A percentile compares a stretch with the other conserved stretches of the same genome.
phyloP scores from a whole-genome alignment of 1,140 invertebrate genomes.

The Proales similis region DNA sequence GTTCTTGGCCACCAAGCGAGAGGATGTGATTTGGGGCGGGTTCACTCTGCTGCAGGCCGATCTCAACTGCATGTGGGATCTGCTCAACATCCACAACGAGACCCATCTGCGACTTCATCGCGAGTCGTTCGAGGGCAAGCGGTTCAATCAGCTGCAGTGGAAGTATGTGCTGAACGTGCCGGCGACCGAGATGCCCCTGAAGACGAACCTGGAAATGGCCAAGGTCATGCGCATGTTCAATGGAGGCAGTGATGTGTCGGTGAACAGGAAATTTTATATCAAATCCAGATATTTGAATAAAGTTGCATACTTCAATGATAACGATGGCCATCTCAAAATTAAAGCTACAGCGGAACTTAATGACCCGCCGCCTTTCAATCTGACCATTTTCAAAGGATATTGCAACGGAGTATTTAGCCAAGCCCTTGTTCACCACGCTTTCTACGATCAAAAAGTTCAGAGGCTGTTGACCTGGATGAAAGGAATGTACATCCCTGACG shows the following conservation, averaged over 20 bases:
- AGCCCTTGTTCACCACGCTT: slow-evolving; percentile 42
- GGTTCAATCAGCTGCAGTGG: neutral
- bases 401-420: slow-evolving; percentile 43
- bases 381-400: slow-evolving; percentile 42
- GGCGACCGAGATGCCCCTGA: slow-evolving; percentile 16
- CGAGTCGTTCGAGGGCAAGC: too few species aligned
- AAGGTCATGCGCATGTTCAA: slow-evolving; percentile 21
- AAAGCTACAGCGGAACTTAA: slow-evolving; percentile 11
- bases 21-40: slow-evolving; percentile 41
- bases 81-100: slow-evolving; percentile 26
- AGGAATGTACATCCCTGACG: slow-evolving; percentile 43
- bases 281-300: neutral
- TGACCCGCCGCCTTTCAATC: slow-evolving; percentile 41
- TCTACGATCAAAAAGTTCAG: slow-evolving; percentile 38
- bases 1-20: slow-evolving; percentile 41
- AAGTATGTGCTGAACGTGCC: slow-evolving; percentile 15
- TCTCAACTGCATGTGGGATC: slow-evolving; percentile 44
- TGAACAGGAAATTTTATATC: too few species aligned
- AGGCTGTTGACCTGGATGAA: slow-evolving; percentile 42
- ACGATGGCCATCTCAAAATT: slow-evolving; percentile 1
- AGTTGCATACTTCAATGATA: slow-evolving; percentile 39
- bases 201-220: slow-evolving; percentile 11
- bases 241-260: slow-evolving; percentile 24
- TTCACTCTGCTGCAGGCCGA: slow-evolving; percentile 42
- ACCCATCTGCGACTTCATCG: slow-evolving; percentile 1